Percentiles rank a stretch among this genome's conserved stretches.
These are phyloP conservation scores for Sylvilagus bachmani DNA, from an alignment of 2,113 vertebrate genomes.

Conservation along the genomic window DNA sequence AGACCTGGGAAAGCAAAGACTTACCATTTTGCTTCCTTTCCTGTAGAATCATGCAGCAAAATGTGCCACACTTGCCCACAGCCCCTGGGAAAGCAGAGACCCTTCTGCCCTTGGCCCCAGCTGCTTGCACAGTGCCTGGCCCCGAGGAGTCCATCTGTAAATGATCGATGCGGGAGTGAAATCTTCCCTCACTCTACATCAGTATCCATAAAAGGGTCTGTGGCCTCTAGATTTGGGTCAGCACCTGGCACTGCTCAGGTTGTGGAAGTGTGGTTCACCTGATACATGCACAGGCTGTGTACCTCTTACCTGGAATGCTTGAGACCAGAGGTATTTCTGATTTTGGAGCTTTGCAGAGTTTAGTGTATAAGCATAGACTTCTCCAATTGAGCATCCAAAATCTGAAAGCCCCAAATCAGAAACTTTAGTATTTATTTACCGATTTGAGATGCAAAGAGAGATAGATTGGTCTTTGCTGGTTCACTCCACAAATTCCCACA, in stretches of 20 bases:
- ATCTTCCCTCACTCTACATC: conserved; percentile 22
- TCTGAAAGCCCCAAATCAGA: too few species aligned
- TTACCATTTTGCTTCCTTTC: background rate
- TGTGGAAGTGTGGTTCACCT: background rate
- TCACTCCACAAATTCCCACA: too few species aligned
- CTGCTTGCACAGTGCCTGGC: background rate
- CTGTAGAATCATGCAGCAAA: background rate
- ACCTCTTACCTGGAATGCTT: too few species aligned
- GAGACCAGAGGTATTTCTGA: too few species aligned
- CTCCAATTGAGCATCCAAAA: too few species aligned
- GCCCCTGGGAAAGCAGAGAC: background rate
- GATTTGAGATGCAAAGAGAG: too few species aligned
- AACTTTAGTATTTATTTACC: too few species aligned
- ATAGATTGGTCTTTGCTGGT: too few species aligned
- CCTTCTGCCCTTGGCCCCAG: background rate
- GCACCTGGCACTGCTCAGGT: background rate
- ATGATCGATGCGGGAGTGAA: conserved; percentile 21
- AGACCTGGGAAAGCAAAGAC: conserved; percentile 12
- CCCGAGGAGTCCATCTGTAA: background rate
- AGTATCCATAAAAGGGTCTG: background rate
- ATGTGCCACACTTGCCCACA: background rate
- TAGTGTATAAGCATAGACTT: too few species aligned
- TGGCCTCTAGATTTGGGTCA: background rate
- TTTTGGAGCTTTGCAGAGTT: too few species aligned
- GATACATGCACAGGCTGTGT: too few species aligned